Conservation (phyloP, 2,113 vertebrate genomes). For the Chionodraco myersi region DNA sequence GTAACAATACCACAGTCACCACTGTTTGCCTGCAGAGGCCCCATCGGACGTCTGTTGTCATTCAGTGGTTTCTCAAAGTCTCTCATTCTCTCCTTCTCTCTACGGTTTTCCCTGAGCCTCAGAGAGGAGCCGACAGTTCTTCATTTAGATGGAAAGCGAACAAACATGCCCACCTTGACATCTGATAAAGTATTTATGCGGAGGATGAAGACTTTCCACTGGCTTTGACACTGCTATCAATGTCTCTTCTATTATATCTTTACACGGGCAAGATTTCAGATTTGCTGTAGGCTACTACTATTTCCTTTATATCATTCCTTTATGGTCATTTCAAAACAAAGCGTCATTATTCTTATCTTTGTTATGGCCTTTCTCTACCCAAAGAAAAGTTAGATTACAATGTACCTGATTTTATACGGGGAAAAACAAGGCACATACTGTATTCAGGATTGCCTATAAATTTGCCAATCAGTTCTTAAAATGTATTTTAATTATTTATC, state of each 20-base stretch:
- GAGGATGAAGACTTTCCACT: conserved; percentile 13
- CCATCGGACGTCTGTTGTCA: conserved; percentile 47
- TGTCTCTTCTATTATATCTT: conserved; percentile 5
- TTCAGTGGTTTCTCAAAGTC: conserved; percentile 50
- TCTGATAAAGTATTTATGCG: conserved; percentile 70
- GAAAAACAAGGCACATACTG: too few relatives aligned
- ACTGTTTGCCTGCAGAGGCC: conserved; percentile 52
- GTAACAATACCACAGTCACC: conserved; percentile 45
- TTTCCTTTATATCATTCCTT: neutral
- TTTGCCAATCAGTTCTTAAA: neutral
- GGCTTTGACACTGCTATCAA: conserved; percentile 17
- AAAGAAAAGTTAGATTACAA: neutral
- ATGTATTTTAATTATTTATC: neutral
- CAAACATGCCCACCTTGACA: conserved; percentile 69
- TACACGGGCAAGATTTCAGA: neutral
- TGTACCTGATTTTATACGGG: too few relatives aligned
- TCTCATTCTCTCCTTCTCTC: conserved; percentile 46
- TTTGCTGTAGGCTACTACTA: neutral
- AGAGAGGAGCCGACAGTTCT: conserved; percentile 29
- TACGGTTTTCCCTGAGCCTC: conserved; percentile 24
- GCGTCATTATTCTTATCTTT: too few relatives aligned
- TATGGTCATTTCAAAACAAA: conserved; percentile 8
- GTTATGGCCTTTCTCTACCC: neutral
- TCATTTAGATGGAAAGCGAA: conserved; percentile 54
- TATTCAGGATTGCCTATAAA: neutral